Evolutionary conservation across 2,888 invertebrate species (phyloP).

Genomic region (Amphipyra berbera): DNA sequence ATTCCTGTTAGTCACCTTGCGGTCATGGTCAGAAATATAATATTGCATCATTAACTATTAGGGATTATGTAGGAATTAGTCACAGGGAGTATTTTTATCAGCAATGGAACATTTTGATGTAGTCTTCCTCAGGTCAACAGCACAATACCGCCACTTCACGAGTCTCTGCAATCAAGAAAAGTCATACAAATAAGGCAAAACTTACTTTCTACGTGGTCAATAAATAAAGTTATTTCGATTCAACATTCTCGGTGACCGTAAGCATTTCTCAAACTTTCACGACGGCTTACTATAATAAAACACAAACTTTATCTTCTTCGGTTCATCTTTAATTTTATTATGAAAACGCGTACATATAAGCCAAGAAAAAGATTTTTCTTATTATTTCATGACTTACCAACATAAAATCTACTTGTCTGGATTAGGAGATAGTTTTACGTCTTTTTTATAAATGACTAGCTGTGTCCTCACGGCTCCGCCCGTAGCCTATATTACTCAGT

Average conservation of each 20-base stretch:
- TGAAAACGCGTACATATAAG: constrained; percentile 57
- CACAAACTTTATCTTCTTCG: constrained; percentile 51
- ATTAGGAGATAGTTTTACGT: neutral
- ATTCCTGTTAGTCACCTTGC: constrained; percentile 22
- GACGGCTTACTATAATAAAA: constrained; percentile 50
- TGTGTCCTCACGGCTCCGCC: too few species aligned
- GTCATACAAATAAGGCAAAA: constrained; percentile 34
- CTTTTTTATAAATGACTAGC: constrained; percentile 4
- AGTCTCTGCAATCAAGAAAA: too few species aligned
- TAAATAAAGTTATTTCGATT: constrained; percentile 49
- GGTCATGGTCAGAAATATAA: constrained; percentile 1
- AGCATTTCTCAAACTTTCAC: constrained; percentile 53
- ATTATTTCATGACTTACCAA: constrained; percentile 20
- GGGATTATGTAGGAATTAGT: too few species aligned
- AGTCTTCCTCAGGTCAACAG: neutral
- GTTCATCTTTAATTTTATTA: constrained; percentile 58
- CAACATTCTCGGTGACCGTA: constrained; percentile 29
- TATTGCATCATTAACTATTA: constrained; percentile 1
- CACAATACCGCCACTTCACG: too few species aligned
- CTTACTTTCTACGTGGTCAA: constrained; percentile 42
- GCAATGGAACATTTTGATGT: neutral
- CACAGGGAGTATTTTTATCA: too few species aligned
- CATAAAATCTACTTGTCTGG: constrained; percentile 13
- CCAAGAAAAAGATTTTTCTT: constrained; percentile 29
- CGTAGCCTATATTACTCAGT: too few species aligned